Evolutionary conservation across 1,140 invertebrate species (phyloP).

Genomic region (Teleopsis dalmanni): DNA sequence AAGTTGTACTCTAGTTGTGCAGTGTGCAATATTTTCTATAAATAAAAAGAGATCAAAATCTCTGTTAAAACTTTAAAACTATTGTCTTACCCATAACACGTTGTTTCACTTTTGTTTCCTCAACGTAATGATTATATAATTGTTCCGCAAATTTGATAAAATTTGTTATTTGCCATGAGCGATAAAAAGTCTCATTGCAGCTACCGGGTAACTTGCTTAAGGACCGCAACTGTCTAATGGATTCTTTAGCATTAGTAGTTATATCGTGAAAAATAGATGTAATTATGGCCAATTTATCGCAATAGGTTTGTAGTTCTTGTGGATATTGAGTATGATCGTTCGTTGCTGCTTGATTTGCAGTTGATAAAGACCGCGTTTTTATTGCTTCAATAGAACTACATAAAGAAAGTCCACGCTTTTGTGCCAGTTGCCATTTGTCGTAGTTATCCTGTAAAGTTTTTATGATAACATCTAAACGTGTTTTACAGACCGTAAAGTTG

Average conservation of each 20-base stretch:
- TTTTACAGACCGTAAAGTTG: conserved; percentile 6
- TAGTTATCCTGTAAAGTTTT: conserved; percentile 26
- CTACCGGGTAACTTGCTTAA: conserved; percentile 18
- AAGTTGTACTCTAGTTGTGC: conserved; percentile 19
- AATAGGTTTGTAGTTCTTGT: conserved; percentile 17
- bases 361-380: conserved; percentile 26
- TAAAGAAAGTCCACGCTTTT: conserved; percentile 27
- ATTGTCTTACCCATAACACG: conserved; percentile 22
- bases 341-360: neutral
- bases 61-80: neutral
- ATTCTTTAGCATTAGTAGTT: conserved; percentile 20
- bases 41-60: neutral
- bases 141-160: conserved; percentile 27
- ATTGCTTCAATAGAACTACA: conserved; percentile 33
- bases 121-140: conserved; percentile 21
- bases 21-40: conserved; percentile 30
- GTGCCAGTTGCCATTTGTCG: conserved; percentile 33
- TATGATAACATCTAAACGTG: conserved; percentile 14
- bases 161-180: conserved; percentile 26
- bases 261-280: conserved; percentile 34
- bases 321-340: conserved; percentile 20
- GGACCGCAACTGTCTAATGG: conserved; percentile 20
- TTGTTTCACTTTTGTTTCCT: conserved; percentile 24
- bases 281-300: conserved; percentile 32
- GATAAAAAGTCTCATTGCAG: conserved; percentile 21